Evolutionary conservation across 2,113 vertebrate genomes (phyloP), one percentile per base, ranked within the genome.

Genomic region (Ochotona princeps): DNA sequence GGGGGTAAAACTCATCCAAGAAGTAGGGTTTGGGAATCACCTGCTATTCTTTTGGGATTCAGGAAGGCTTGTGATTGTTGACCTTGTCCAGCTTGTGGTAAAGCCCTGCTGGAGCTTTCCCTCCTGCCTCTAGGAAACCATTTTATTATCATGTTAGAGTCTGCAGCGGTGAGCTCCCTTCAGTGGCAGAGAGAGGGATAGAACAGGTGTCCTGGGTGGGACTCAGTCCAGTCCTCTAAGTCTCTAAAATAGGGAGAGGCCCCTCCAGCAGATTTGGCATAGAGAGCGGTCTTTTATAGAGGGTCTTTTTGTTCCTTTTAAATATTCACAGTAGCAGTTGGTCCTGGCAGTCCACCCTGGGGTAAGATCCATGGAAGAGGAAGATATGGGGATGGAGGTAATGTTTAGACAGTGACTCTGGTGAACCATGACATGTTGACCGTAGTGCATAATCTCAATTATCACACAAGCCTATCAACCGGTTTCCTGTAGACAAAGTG

Each of bases 321-420:
- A 9, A 17, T 35, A 69, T 9, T 51, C 66, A 51, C 0, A 38
- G 28, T 28, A 91, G 25, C 32, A 89, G 8, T 2, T 76, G 67
- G n/a, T 49, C 76, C 51, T 83, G 61, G 87, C 67, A 94, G 90
- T 63, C 47, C 38, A 83, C 70, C 79, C 72, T 76, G 47, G 63
- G 23, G 79, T 63, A 44, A 79, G 47, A 80, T 25, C 14, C 35
- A 17, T 23, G 10, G 18, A 54, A 72, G 12, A 25, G 44, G n/a
- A 73, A 25, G 67, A 65, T 51, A 25, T 25, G 47, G 38, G n/a
- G 49, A 89, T 35, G 23, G n/a, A 44, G 7, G 17, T 2, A 15
- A 4, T 2, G 54, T 66, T 88, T 75, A 30, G 49, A 23, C 89
- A 83, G 28, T 32, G 63, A 51, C 80, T 23, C 6, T 1, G 4